Evolutionary conservation across 2,797 vertebrate species (phyloP).

Genomic region (Enteromius unitaeniatus): DNA sequence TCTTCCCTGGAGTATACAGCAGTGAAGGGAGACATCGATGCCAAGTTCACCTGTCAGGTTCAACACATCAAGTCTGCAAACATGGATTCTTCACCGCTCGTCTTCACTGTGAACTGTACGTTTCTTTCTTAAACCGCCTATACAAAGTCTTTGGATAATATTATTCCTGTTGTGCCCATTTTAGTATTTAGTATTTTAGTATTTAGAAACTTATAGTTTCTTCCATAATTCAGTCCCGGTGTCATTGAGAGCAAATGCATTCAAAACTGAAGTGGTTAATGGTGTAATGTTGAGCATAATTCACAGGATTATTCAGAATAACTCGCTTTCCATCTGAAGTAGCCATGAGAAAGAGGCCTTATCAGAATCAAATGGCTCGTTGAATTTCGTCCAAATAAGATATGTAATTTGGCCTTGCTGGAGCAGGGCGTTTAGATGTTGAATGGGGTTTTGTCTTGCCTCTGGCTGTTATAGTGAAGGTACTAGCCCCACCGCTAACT

Average conservation of each 20-base stretch:
- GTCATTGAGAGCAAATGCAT: slow-evolving; percentile 14
- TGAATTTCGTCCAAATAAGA: slow-evolving; percentile 52
- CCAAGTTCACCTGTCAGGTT: slow-evolving; percentile 85
- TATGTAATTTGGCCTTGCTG: slow-evolving; percentile 60
- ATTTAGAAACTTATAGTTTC: too few species aligned
- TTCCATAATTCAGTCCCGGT: neutral
- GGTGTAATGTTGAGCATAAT: slow-evolving; percentile 40
- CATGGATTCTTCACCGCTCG: slow-evolving; percentile 76
- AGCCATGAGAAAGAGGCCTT: slow-evolving; percentile 56
- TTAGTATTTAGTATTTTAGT: too few species aligned
- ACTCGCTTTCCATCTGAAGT: slow-evolving; percentile 41
- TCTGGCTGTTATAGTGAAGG: slow-evolving; percentile 65
- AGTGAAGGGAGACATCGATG: slow-evolving; percentile 83
- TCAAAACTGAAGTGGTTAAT: slow-evolving; percentile 30
- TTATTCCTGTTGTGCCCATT: neutral
- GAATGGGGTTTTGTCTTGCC: slow-evolving; percentile 65
- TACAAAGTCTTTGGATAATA: neutral
- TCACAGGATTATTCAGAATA: slow-evolving; percentile 22
- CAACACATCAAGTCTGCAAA: slow-evolving; percentile 66
- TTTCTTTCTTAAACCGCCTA: slow-evolving; percentile 49
- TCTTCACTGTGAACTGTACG: slow-evolving; percentile 93
- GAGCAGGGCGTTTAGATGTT: slow-evolving; percentile 63
- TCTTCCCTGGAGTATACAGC: slow-evolving; percentile 88
- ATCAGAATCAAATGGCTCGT: slow-evolving; percentile 46
- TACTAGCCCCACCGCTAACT: slow-evolving; percentile 54